Evolutionary conservation across 2,888 invertebrate species (phyloP), one percentile per base, ranked within the genome.

Genomic region (Synergus japonicus): DNA sequence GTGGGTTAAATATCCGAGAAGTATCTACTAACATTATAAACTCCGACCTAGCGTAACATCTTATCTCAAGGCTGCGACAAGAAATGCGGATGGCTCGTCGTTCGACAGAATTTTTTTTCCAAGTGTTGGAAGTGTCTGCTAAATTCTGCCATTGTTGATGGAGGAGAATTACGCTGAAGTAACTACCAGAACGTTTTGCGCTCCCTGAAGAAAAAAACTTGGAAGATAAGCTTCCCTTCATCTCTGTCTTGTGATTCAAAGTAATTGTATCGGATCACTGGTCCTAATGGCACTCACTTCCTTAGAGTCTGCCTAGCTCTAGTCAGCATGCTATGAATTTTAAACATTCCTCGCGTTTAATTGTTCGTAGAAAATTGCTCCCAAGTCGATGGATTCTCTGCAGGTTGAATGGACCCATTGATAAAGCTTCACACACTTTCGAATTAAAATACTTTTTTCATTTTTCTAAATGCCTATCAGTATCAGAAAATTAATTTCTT

Each of bases 291-390:
- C 37, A 18, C n/a, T 43, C n/a, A 41, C n/a, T 44, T 66, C 66
- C 65, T 66, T n/a, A 44, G 7, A 41, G 12, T 58, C 58, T 58
- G 18, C n/a, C 10, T 43, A 65, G 15, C 18, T 37, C 43, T 43
- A n/a, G 18, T 49, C 13, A 49, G 46, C 15, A 8, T 64, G 41
- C 41, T 54, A 37, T 29, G 69, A 67, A 76, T 77, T 58, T 76
- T 84, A 83, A 85, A 86, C 85, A 86, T 87, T 87, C 83, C 83
- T 79, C 79, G 83, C n/a, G 82, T 78, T 81, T 85, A 87, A 87
- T 86, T 86, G 81, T 81, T 85, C 85, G 85, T 86, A 81, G 83
- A 85, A 79, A 86, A 86, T 84, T 69, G 79, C 79, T 77, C 44
- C 58, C 49, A 58, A 77, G 64, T 77, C 43, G 22, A 13, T 43